Evolutionary conservation across 2,888 invertebrate genomes (phyloP).

Genomic region (Eucriotettix oculatus): DNA sequence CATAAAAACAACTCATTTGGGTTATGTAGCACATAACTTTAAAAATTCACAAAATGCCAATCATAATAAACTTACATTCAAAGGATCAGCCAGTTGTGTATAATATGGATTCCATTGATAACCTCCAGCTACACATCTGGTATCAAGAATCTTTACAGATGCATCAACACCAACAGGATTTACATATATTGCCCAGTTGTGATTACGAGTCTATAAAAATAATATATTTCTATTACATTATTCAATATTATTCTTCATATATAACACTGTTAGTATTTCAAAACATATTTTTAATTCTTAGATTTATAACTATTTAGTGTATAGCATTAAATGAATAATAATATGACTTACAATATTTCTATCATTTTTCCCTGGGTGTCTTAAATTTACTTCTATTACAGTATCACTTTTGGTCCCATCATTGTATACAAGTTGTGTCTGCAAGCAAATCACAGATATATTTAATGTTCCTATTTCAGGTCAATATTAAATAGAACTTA

Average conservation of each 20-base stretch:
- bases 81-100: slow-evolving; percentile 75
- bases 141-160: slow-evolving; percentile 56
- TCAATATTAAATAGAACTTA: slow-evolving; percentile 3
- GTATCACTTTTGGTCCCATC: slow-evolving; percentile 82
- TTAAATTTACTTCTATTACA: slow-evolving; percentile 69
- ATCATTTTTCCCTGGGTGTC: slow-evolving; percentile 75
- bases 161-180: slow-evolving; percentile 87
- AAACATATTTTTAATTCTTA: too few species aligned
- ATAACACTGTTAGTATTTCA: too few species aligned
- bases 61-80: slow-evolving; percentile 41
- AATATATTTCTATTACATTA: too few species aligned
- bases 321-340: background rate
- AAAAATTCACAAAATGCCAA: too few species aligned
- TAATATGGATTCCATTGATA: slow-evolving; percentile 85
- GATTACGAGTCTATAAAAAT: slow-evolving; percentile 47
- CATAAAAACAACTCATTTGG: too few species aligned
- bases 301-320: too few species aligned
- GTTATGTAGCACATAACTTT: too few species aligned
- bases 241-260: too few species aligned
- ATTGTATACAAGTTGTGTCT: slow-evolving; percentile 72
- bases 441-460: slow-evolving; percentile 16
- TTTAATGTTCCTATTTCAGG: background rate
- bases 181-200: slow-evolving; percentile 82
- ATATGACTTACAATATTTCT: slow-evolving; percentile 47
- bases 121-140: slow-evolving; percentile 79